These are phyloP conservation scores for Barnardius zonarius DNA, from an alignment of 2,113 vertebrate genomes.

Conservation along the genomic window DNA sequence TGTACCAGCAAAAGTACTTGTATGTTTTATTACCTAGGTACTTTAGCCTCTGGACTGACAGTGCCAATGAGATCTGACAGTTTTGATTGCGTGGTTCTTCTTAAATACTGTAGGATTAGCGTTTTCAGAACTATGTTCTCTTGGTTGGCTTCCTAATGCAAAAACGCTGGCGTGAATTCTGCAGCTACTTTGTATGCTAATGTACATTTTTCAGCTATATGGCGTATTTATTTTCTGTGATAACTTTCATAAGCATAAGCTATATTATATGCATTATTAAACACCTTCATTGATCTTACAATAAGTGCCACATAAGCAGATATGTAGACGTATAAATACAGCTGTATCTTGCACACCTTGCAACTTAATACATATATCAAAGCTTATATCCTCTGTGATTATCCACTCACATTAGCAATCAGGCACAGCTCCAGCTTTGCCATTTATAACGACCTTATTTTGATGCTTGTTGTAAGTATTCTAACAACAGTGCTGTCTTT, in stretches of 20 bases:
- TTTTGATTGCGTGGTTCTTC: background rate
- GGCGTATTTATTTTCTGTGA: background rate
- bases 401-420: background rate
- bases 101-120: background rate
- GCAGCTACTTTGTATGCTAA: background rate
- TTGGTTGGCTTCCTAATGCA: background rate
- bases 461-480: background rate
- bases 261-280: constrained; percentile 3
- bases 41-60: background rate
- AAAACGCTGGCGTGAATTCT: background rate
- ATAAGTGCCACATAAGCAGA: background rate
- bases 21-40: background rate
- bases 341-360: background rate
- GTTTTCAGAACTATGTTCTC: background rate
- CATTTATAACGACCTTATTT: background rate
- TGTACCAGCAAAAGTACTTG: background rate
- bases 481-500: background rate
- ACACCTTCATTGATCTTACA: constrained; percentile 14
- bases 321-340: background rate
- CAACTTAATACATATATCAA: background rate
- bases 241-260: background rate
- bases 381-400: constrained; percentile 31
- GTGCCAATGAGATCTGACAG: background rate
- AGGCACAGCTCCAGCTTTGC: background rate
- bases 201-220: background rate